These are phyloP conservation scores for Microcebus tavaratra DNA, from an alignment of 2,113 vertebrate species.

Conservation along the genomic window DNA sequence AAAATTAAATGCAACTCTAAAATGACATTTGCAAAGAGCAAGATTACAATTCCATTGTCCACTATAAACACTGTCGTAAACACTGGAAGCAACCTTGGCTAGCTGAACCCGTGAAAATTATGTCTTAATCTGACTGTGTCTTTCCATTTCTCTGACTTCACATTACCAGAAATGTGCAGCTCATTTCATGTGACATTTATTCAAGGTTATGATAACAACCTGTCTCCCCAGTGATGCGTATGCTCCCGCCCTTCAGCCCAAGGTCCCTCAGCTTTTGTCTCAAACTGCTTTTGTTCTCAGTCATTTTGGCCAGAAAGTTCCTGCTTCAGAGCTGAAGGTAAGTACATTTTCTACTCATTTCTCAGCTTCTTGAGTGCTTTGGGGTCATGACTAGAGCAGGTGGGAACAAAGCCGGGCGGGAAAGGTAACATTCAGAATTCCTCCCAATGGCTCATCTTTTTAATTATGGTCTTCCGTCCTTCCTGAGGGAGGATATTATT, in stretches of 20 bases:
- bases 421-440: not conserved
- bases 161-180: conserved; percentile 54
- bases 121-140: not conserved
- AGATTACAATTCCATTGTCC: not conserved
- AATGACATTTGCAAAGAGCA: not conserved
- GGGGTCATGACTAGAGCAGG: not conserved
- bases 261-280: conserved; percentile 74
- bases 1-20: not conserved
- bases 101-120: not conserved
- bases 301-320: conserved; percentile 45
- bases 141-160: conserved; percentile 25
- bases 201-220: conserved; percentile 82
- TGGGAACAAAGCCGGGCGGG: not conserved
- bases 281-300: conserved; percentile 63
- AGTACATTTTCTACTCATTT: conserved; percentile 73
- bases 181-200: conserved; percentile 70
- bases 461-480: not conserved
- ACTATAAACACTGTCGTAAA: not conserved
- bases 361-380: conserved; percentile 34
- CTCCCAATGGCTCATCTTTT: not conserved
- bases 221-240: conserved; percentile 81
- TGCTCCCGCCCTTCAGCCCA: conserved; percentile 78
- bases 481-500: not conserved
- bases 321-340: conserved; percentile 79
- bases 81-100: not conserved